These are phyloP conservation scores for Caenorhabditis tropicalis DNA, from an alignment of 1,140 invertebrate species.

Conservation along the genomic window DNA sequence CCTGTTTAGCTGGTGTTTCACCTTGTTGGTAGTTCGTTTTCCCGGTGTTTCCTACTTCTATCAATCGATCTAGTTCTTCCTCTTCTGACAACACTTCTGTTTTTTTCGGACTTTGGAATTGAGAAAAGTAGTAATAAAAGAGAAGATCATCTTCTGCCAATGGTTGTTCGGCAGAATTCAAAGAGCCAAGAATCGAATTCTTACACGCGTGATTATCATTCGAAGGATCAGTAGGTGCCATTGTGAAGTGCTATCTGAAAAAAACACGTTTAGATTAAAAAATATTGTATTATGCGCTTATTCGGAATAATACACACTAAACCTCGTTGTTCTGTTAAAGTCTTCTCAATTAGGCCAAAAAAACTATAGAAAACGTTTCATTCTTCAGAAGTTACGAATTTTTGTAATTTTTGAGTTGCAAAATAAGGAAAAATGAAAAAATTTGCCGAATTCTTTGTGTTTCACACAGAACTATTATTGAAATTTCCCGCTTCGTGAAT, in stretches of 20 bases:
- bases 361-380: no score
- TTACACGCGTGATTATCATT: neutral
- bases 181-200: neutral
- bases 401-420: no score
- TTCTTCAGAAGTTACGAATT: no score
- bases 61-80: neutral
- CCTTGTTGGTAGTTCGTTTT: neutral
- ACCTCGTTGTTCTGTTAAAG: no score
- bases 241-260: neutral
- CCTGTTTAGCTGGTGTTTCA: neutral
- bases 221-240: neutral
- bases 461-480: no score
- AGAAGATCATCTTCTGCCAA: neutral
- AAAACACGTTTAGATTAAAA: no score
- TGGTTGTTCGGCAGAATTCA: neutral
- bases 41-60: neutral
- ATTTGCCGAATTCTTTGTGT: no score
- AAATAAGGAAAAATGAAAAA: no score
- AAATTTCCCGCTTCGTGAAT: no score
- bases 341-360: no score
- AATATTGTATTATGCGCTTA: no score
- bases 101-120: neutral
- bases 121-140: neutral
- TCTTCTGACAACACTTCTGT: neutral
- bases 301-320: no score